Evolutionary conservation across 2,797 vertebrate species (phyloP).

Genomic region (Martes flavigula): DNA sequence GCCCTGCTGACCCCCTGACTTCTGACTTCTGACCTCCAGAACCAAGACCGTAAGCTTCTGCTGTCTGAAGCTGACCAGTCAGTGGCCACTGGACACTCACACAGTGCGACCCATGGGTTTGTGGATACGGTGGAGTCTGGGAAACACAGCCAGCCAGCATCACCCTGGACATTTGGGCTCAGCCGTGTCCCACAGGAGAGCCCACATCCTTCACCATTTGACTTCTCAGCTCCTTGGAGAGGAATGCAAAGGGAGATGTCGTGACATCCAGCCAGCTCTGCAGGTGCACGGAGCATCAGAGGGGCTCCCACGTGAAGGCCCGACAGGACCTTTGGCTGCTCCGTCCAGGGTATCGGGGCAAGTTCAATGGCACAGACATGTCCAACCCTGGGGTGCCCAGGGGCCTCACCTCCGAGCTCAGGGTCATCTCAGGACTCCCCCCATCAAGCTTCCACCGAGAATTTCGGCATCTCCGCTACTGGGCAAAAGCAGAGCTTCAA

Average conservation of each 20-base stretch:
- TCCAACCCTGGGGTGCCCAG: rapidly evolving
- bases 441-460: background rate
- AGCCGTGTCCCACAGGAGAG: rapidly evolving
- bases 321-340: rapidly evolving
- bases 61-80: rapidly evolving
- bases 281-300: rapidly evolving
- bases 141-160: rapidly evolving
- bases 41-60: rapidly evolving
- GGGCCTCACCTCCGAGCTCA: background rate
- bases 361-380: rapidly evolving
- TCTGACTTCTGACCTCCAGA: background rate
- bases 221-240: background rate
- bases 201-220: rapidly evolving
- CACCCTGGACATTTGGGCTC: rapidly evolving
- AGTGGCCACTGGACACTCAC: rapidly evolving
- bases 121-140: rapidly evolving
- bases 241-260: rapidly evolving
- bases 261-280: rapidly evolving
- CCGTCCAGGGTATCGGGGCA: rapidly evolving
- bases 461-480: rapidly evolving
- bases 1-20: background rate
- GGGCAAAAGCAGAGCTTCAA: too few species aligned
- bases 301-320: rapidly evolving
- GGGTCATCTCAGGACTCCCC: too few species aligned
- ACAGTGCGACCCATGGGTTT: rapidly evolving